Evolutionary conservation across 2,888 invertebrate genomes (phyloP).

Genomic region (Odontocerum albicorne): DNA sequence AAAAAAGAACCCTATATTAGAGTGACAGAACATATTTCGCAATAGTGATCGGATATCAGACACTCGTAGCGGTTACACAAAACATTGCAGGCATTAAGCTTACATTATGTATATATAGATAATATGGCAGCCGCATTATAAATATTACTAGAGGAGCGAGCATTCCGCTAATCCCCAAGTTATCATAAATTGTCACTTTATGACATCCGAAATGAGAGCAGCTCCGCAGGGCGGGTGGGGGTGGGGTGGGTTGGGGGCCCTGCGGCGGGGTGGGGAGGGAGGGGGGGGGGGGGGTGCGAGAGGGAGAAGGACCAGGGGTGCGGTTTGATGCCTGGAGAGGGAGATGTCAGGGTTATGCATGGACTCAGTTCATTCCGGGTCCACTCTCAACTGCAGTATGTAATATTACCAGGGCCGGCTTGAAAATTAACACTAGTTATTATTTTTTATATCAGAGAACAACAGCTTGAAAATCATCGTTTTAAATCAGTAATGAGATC

Average conservation of each 20-base stretch:
- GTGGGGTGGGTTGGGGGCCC: slow-evolving; percentile 13
- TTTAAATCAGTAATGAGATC: no score
- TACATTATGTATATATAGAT: slow-evolving; percentile 52
- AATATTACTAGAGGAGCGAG: slow-evolving; percentile 40
- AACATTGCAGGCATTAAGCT: slow-evolving; percentile 40
- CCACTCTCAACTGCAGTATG: no score
- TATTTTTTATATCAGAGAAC: no score
- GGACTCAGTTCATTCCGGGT: background rate
- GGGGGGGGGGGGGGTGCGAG: background rate
- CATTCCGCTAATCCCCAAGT: slow-evolving; percentile 55
- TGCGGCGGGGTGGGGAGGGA: slow-evolving; percentile 2
- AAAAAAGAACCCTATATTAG: no score
- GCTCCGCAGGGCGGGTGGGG: slow-evolving; percentile 25
- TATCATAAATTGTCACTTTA: slow-evolving; percentile 64
- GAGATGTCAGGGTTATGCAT: slow-evolving; percentile 4
- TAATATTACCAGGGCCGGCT: no score
- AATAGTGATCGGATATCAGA: background rate
- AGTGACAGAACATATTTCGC: no score
- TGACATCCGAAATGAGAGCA: slow-evolving; percentile 57
- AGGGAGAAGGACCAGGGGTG: background rate
- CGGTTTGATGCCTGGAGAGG: slow-evolving; percentile 1
- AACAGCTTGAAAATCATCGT: no score
- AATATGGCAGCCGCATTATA: slow-evolving; percentile 40
- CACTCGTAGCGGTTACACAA: slow-evolving; percentile 23
- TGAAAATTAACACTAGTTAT: no score